Percentiles rank a stretch among this genome's conserved stretches.
These are phyloP conservation scores for Frieseomelitta varia DNA, from an alignment of 1,140 invertebrate genomes.

Conservation along the genomic window DNA sequence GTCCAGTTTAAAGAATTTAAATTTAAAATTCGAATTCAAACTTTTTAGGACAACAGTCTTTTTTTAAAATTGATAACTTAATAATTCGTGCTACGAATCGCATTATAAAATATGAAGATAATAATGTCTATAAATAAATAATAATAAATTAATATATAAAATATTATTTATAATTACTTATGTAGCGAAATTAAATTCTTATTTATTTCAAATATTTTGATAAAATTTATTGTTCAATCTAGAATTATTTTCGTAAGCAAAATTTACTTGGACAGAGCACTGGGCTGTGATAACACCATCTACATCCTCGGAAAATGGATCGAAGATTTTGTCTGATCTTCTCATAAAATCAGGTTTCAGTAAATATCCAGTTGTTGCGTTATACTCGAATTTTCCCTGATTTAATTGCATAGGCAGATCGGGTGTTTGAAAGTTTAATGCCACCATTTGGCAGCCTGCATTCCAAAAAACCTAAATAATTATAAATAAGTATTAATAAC, in stretches of 20 bases:
- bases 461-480: constrained; percentile 88
- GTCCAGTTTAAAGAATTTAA: too few species aligned
- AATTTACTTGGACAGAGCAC: constrained; percentile 86
- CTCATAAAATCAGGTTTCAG: constrained; percentile 92
- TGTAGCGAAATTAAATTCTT: background rate
- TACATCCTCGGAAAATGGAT: constrained; percentile 90
- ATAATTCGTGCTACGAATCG: too few species aligned
- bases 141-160: background rate
- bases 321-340: constrained; percentile 87
- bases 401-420: constrained; percentile 92
- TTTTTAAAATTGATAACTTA: too few species aligned
- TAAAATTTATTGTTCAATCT: background rate
- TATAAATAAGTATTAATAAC: background rate
- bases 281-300: constrained; percentile 91
- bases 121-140: too few species aligned
- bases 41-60: too few species aligned
- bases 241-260: background rate
- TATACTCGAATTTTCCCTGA: constrained; percentile 91
- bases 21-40: too few species aligned
- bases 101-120: too few species aligned
- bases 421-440: constrained; percentile 90
- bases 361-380: constrained; percentile 87
- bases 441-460: constrained; percentile 91
- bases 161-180: background rate
- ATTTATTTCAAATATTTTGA: background rate